Evolutionary conservation across 1,140 invertebrate genomes (phyloP), one percentile per base, ranked within the genome.

Genomic region (Chlorops oryzae): DNA sequence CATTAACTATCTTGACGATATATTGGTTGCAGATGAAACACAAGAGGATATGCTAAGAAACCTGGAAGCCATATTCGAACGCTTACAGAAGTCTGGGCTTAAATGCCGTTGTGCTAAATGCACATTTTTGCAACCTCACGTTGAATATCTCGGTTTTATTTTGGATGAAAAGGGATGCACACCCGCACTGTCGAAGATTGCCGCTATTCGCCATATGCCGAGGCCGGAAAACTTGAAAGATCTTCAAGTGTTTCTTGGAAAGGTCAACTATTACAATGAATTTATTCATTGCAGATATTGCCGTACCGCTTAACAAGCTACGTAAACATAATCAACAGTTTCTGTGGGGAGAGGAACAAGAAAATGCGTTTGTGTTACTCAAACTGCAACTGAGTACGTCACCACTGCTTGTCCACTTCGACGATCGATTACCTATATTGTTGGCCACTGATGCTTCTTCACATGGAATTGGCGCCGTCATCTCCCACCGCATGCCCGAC

Each of bases 251-350:
- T 74, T 70, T 51, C 21, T 71, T 9, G 74, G 71, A 2, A 47
- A 74, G 18, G 41, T 75, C 2, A 74, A 73, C 45, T 73, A 65
- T 58, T 77, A 75, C 55, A 55, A 52, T 12, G 57, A 51, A 51
- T 75, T 72, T 52, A 44, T 74, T 20, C 20, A 28, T 27, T 32
- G 15, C 15, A 3, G 21, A 28, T 13, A 27, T 47, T 34, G 3
- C 5, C 32, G 32, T 18, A 17, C 50, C 50, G 10, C 24, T 55
- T 15, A 46, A 51, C 20, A 27, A 21, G 3, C 22, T 48, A 17
- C 7, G 34, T 9, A 48, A 48, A 40, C 24, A 39, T 2, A 18
- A 24, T 13, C 4, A 9, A 38, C 15, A 13, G 2, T 48, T 48
- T 15, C 3, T 22, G 25, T 48, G 47, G 37, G 20, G n/a, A n/a